Percentiles rank a stretch among this genome's conserved stretches.
These are phyloP conservation scores for Lithobates pipiens DNA, from an alignment of 2,797 vertebrate genomes.

Conservation along the genomic window DNA sequence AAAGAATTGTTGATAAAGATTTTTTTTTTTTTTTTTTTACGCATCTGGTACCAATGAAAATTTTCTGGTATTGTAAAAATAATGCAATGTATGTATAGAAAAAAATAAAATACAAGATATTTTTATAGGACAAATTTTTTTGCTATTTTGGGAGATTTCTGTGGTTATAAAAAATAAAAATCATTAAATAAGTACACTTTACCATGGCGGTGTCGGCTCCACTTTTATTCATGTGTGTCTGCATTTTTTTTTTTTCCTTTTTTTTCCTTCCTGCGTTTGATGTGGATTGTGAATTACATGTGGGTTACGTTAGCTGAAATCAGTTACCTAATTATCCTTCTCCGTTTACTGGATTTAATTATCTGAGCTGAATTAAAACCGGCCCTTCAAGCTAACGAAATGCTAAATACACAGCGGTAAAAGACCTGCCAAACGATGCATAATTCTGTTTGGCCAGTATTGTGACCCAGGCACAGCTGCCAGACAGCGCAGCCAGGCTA, in stretches of 20 bases:
- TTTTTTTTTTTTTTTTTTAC: slow-evolving; percentile 31
- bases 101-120: slow-evolving; percentile 52
- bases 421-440: too few species aligned
- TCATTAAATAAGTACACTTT: slow-evolving; percentile 53
- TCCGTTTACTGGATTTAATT: neutral
- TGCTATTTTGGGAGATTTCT: slow-evolving; percentile 59
- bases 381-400: neutral
- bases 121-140: slow-evolving; percentile 61
- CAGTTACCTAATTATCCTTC: neutral
- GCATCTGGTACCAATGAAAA: slow-evolving; percentile 56
- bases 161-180: slow-evolving; percentile 49
- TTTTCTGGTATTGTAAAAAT: slow-evolving; percentile 58
- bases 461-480: too few species aligned
- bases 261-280: neutral
- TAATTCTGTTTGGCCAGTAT: too few species aligned
- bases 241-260: neutral
- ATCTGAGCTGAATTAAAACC: neutral
- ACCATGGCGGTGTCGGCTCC: neutral
- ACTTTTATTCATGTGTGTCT: neutral
- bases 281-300: neutral
- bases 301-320: neutral
- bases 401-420: neutral
- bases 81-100: slow-evolving; percentile 61
- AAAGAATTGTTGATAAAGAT: slow-evolving; percentile 26
- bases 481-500: too few species aligned